Conservation (phyloP, 2,888 invertebrate genomes). For the Sepiola atlantica region DNA sequence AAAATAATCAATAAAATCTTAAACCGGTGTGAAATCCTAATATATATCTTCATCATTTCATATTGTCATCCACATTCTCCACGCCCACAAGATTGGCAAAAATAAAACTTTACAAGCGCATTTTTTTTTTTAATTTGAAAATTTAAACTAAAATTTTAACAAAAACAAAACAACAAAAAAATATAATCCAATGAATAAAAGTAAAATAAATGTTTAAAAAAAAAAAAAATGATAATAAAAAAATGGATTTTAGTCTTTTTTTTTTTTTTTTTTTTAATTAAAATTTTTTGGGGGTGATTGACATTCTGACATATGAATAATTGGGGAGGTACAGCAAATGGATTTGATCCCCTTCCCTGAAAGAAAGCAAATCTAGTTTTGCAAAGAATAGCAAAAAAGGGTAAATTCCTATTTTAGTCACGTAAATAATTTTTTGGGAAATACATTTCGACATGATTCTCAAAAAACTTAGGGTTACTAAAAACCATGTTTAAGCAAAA, state of each 20-base stretch:
- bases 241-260: background rate
- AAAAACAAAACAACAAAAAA: background rate
- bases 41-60: background rate
- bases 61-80: background rate
- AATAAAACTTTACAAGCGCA: background rate
- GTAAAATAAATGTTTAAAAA: background rate
- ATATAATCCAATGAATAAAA: background rate
- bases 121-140: background rate
- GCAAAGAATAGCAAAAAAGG: background rate
- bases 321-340: background rate
- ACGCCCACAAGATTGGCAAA: background rate
- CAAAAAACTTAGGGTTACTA: too few relatives aligned
- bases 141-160: too few relatives aligned
- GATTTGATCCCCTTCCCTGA: background rate
- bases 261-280: too few relatives aligned
- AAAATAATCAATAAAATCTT: background rate
- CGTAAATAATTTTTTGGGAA: too few relatives aligned
- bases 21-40: conserved; percentile 32
- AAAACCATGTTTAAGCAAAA: too few relatives aligned
- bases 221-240: too few relatives aligned
- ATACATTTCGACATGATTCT: too few relatives aligned
- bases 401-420: background rate
- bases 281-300: background rate
- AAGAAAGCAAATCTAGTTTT: background rate
- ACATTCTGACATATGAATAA: background rate